Base-by-base conservation (phyloP, 2,888 invertebrate species). In the Nyleta sp. region DNA sequence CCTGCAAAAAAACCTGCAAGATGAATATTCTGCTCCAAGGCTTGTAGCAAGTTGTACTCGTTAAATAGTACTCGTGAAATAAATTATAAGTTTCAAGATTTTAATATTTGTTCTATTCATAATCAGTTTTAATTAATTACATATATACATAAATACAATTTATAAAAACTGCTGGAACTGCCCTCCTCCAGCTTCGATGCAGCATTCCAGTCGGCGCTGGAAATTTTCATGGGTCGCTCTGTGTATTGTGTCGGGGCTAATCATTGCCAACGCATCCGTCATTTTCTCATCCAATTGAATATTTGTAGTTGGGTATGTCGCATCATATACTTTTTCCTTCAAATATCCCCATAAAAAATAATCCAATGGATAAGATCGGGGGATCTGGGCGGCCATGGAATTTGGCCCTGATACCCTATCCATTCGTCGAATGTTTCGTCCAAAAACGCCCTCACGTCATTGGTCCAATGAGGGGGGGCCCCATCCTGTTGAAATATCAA, bases 101-200 rank as follows among this genome's bases (percentile, higher is more conserved):
- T n/a, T n/a, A n/a, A 17, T 17, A 38, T 57, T 57, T 59, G 24
- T 59, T 59, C 31, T 18, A 59, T 59, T 59, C 44, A 31, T n/a
- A n/a, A n/a, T n/a, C n/a, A n/a, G n/a, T n/a, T n/a, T n/a, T n/a
- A n/a, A n/a, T n/a, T n/a, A 35, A 28, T 24, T 28, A 28, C 28
- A 28, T 28, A 4, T 28, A 28, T 28, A n/a, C n/a, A n/a, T n/a
- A n/a, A n/a, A n/a, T n/a, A n/a, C n/a, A n/a, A n/a, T n/a, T n/a
- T n/a, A n/a, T n/a, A n/a, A n/a, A 31, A 48, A 48, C 7, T 52
- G 52, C 11, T 52, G 18, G 17, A 52, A 31, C 8, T 52, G 52
- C 17, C 33, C 17, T 3, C 52, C 52, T 33, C n/a, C 33, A 10
- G 15, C 15, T 52, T 52, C 52, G 7, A 31, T 17, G 33, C 28